phyloP scores from a whole-genome alignment of 2,113 vertebrate species.

The Nestor notabilis region DNA sequence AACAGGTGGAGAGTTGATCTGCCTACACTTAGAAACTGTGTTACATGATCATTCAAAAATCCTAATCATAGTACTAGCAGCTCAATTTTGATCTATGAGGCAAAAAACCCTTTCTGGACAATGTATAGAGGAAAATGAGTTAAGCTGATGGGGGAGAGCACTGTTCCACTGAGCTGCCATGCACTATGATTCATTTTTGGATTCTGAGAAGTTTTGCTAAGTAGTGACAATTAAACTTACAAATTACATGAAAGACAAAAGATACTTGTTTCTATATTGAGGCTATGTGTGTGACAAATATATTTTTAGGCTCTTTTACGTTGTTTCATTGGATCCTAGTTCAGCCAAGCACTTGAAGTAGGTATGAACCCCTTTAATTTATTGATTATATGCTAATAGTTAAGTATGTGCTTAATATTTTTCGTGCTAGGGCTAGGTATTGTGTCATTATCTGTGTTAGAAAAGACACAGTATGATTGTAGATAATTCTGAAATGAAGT shows the following conservation, averaged over 20 bases:
- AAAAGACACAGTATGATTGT: neutral
- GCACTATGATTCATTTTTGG: neutral
- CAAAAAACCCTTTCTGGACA: neutral
- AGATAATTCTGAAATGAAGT: neutral
- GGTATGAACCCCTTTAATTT: neutral
- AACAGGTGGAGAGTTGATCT: conserved; percentile 1
- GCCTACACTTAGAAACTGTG: neutral
- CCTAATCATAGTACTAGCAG: neutral
- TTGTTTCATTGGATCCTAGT: neutral
- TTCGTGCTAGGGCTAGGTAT: neutral
- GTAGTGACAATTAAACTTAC: neutral
- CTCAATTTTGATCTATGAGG: neutral
- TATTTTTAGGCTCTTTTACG: neutral
- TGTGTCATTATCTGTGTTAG: neutral
- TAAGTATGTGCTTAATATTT: neutral
- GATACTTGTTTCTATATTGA: neutral
- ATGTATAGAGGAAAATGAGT: neutral
- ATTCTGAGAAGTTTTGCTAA: neutral
- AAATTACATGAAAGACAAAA: neutral
- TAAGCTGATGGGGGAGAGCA: neutral
- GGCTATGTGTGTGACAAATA: neutral
- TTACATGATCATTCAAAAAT: conserved; percentile 20
- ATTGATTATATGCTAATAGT: neutral
- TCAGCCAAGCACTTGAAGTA: neutral
- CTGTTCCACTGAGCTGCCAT: neutral